A percentile compares a stretch with the other conserved stretches of the same genome.
Conservation (phyloP, 1,140 invertebrate genomes). For the Drosophila asahinai region DNA sequence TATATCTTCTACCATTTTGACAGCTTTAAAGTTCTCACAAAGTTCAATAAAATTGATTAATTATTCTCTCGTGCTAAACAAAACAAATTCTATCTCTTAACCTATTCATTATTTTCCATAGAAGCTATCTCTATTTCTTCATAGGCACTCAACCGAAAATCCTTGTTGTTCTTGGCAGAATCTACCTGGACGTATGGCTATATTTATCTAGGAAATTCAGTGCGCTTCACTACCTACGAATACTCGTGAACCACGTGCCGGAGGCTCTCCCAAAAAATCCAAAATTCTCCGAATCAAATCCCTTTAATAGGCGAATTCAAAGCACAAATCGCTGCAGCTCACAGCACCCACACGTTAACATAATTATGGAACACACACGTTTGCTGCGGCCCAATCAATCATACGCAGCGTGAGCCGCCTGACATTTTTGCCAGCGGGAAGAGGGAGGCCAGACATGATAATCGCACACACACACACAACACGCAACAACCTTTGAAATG, state of each 20-base stretch:
- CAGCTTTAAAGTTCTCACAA: neutral
- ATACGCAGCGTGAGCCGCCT: slow-evolving; percentile 67
- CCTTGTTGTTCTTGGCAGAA: slow-evolving; percentile 17
- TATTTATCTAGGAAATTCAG: slow-evolving; percentile 9
- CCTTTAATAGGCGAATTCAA: slow-evolving; percentile 14
- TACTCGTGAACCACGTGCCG: neutral
- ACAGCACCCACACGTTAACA: slow-evolving; percentile 21
- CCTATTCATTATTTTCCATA: slow-evolving; percentile 5
- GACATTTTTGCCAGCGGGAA: slow-evolving; percentile 10
- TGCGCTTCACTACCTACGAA: slow-evolving; percentile 14
- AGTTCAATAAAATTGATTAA: neutral
- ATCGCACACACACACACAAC: slow-evolving; percentile 39
- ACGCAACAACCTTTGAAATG: slow-evolving; percentile 63
- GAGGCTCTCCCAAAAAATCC: neutral
- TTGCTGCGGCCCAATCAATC: slow-evolving; percentile 67
- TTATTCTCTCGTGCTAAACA: neutral
- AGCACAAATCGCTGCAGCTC: slow-evolving; percentile 17
- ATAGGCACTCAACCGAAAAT: slow-evolving; percentile 23
- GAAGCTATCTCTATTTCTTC: slow-evolving; percentile 16
- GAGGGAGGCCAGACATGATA: slow-evolving; percentile 51
- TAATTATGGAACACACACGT: slow-evolving; percentile 32
- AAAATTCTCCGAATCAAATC: slow-evolving; percentile 23
- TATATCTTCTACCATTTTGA: neutral
- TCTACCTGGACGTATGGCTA: neutral
- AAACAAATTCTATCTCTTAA: neutral